Base-by-base conservation (phyloP, 2,888 invertebrate species). In the Plagodis dolabraria region DNA sequence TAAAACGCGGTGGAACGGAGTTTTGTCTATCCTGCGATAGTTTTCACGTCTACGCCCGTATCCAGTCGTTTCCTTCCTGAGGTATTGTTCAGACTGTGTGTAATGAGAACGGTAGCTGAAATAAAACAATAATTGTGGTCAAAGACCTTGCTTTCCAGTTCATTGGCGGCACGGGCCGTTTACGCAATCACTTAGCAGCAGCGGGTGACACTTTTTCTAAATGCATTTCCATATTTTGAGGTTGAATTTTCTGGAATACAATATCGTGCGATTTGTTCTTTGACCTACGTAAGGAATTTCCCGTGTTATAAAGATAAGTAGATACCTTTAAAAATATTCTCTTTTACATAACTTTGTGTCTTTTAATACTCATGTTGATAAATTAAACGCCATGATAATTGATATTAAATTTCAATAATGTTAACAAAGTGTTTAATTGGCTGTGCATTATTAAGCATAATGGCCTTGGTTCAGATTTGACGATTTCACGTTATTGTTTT, bases 101-200 rank as follows among this genome's bases (percentile, higher is more conserved):
- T 87, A 92, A 90, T 89, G 86, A 86, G 86, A 88, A 87, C 90
- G 84, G 81, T 83, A 70, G 79, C 79, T 78, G 77, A 82, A 86
- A 84, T 87, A 84, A 85, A 83, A 91, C 90, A 91, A 91, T 90
- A 82, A 79, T 78, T 78, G 71, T 79, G 82, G 81, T 79, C 85
- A 78, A 81, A 89, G 92, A 91, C 92, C 92, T 92, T 92, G 92
- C 87, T 89, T 92, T 92, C 90, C 92, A 89, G 86, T 92, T 85
- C 86, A 90, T 80, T 91, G 91, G 67, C 83, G 80, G 80, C 86
- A 85, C 85, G 87, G 86, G 84, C 83, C 86, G 81, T 73, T 91
- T 89, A 80, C 90, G 90, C 87, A 92, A 92, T 73, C 74, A 57
- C 60, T 71, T 65, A 53, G 68, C 67, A 71, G 76, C 79, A 82